Evolutionary conservation across 2,888 invertebrate species (phyloP).

Genomic region (Tenthredo livida): DNA sequence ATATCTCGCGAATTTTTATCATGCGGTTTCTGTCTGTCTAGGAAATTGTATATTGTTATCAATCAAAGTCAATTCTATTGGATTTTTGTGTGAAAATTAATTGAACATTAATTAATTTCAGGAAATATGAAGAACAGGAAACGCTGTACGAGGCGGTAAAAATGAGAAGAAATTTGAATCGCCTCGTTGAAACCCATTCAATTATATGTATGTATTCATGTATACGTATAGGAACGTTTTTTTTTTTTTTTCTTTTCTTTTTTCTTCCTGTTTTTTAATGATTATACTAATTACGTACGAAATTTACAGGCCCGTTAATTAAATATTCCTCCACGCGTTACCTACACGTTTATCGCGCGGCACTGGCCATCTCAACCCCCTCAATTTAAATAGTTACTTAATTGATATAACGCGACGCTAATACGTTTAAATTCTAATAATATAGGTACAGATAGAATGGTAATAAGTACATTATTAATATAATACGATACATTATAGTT

Average conservation of each 20-base stretch:
- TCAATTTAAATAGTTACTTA: slow-evolving; percentile 32
- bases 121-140: background rate
- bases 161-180: background rate
- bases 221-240: background rate
- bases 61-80: background rate
- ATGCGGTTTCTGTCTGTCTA: background rate
- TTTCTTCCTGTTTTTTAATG: background rate
- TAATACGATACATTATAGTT: slow-evolving; percentile 39
- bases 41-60: background rate
- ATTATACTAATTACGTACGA: background rate
- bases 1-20: background rate
- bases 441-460: slow-evolving; percentile 22
- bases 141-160: background rate
- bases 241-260: background rate
- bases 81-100: background rate
- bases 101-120: background rate
- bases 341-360: background rate
- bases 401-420: background rate
- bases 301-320: slow-evolving; percentile 16
- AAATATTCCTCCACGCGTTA: slow-evolving; percentile 16
- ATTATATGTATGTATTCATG: background rate
- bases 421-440: slow-evolving; percentile 19
- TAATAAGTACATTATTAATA: slow-evolving; percentile 17
- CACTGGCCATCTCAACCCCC: slow-evolving; percentile 27
- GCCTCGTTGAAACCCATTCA: background rate